Evolutionary conservation across 2,797 vertebrate species (phyloP).

Genomic region (Melanotaenia maccullochi): DNA sequence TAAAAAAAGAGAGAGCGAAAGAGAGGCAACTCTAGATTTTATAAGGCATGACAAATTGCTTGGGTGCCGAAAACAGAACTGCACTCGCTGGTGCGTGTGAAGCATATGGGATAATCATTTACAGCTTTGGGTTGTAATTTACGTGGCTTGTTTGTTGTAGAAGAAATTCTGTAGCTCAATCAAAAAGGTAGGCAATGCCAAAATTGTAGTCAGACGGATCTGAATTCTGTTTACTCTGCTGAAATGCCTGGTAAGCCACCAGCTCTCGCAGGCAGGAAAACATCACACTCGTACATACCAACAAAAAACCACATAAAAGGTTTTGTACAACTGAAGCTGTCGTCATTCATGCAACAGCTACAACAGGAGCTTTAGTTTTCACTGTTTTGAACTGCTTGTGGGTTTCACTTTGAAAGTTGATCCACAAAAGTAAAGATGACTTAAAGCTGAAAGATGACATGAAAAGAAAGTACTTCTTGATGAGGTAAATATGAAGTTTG

Average conservation of each 20-base stretch:
- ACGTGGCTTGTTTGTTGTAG: constrained; percentile 46
- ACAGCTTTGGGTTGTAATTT: constrained; percentile 57
- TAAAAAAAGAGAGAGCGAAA: constrained; percentile 1
- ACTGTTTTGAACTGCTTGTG: neutral
- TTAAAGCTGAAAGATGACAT: constrained; percentile 7
- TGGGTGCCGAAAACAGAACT: constrained; percentile 29
- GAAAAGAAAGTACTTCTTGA: neutral
- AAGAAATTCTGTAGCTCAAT: constrained; percentile 49
- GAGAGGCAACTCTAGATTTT: constrained; percentile 36
- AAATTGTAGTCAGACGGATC: constrained; percentile 42
- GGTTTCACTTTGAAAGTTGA: neutral
- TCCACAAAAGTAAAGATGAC: neutral
- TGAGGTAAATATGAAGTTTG: constrained; percentile 23
- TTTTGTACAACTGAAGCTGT: constrained; percentile 29
- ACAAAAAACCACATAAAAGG: constrained; percentile 50
- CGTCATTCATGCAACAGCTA: constrained; percentile 24
- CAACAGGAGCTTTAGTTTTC: constrained; percentile 2
- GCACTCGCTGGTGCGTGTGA: constrained; percentile 35
- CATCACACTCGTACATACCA: constrained; percentile 41
- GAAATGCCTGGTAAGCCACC: constrained; percentile 53
- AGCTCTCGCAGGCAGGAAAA: constrained; percentile 56
- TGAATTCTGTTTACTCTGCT: constrained; percentile 56
- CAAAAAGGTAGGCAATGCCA: constrained; percentile 46
- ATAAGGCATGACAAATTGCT: constrained; percentile 59
- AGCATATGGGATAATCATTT: constrained; percentile 61